These are phyloP conservation scores for Tretioscincus oriximinensis DNA, from an alignment of 2,113 vertebrate species.

Conservation along the genomic window DNA sequence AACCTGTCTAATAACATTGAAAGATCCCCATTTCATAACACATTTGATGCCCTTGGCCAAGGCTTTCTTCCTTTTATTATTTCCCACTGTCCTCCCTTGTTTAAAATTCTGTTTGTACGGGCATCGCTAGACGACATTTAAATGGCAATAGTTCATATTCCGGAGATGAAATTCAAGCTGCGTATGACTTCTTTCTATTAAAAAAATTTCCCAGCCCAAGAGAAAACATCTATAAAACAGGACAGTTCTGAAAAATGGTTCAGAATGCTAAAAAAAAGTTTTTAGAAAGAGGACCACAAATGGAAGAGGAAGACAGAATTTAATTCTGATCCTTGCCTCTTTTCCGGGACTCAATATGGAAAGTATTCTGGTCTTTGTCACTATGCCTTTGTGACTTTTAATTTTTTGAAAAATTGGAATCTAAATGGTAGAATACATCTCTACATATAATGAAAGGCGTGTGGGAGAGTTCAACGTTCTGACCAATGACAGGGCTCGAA, in stretches of 20 bases:
- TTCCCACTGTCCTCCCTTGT: no score
- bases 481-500: no score
- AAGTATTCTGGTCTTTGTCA: no score
- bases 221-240: not conserved
- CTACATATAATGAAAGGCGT: no score
- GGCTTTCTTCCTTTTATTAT: not conserved
- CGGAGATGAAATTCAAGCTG: not conserved
- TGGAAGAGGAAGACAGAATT: not conserved
- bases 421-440: no score
- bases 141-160: not conserved
- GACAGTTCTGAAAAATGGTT: not conserved
- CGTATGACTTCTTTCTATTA: not conserved
- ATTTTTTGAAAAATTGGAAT: no score
- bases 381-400: no score
- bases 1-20: constrained; percentile 44
- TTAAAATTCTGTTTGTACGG: not conserved
- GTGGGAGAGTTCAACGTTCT: no score
- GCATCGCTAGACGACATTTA: not conserved
- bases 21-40: constrained; percentile 35
- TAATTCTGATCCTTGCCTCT: no score
- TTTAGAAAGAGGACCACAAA: no score
- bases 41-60: not conserved
- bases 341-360: no score
- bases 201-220: not conserved
- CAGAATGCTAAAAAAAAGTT: no score